phyloP scores from a whole-genome alignment of 2,797 vertebrate species.

The Glyptemys insculpta region DNA sequence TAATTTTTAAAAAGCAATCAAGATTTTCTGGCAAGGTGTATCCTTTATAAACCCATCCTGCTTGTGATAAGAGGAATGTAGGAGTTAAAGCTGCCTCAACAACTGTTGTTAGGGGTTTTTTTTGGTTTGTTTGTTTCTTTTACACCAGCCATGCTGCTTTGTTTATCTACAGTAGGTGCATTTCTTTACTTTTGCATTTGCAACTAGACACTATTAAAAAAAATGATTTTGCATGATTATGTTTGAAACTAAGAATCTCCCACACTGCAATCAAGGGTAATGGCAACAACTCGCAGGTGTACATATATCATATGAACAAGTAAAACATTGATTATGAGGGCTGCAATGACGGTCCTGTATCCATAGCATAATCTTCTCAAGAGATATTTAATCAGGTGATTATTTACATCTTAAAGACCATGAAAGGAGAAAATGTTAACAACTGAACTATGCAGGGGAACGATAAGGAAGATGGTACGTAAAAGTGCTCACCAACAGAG shows the following conservation, averaged over 20 bases:
- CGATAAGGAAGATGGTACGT: conserved; percentile 64
- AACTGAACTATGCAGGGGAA: conserved; percentile 69
- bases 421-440: conserved; percentile 74
- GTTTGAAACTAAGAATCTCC: conserved; percentile 67
- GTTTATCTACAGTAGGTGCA: conserved; percentile 63
- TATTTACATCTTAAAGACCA: conserved; percentile 80
- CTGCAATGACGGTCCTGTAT: conserved; percentile 72
- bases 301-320: conserved; percentile 79
- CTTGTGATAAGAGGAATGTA: background rate
- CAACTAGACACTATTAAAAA: conserved; percentile 48
- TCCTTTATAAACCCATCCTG: background rate
- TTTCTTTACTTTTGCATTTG: conserved; percentile 67
- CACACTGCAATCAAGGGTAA: conserved; percentile 79
- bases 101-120: background rate
- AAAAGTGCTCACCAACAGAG: conserved; percentile 65
- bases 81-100: background rate
- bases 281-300: conserved; percentile 79
- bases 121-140: background rate
- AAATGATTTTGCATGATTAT: conserved; percentile 60
- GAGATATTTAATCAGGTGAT: conserved; percentile 81
- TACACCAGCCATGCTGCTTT: conserved; percentile 43
- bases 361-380: conserved; percentile 79
- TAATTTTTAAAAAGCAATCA: conserved; percentile 26
- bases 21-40: background rate
- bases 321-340: conserved; percentile 79